These are phyloP conservation scores for Anadara kagoshimensis DNA, from an alignment of 1,140 invertebrate genomes.

Conservation along the genomic window DNA sequence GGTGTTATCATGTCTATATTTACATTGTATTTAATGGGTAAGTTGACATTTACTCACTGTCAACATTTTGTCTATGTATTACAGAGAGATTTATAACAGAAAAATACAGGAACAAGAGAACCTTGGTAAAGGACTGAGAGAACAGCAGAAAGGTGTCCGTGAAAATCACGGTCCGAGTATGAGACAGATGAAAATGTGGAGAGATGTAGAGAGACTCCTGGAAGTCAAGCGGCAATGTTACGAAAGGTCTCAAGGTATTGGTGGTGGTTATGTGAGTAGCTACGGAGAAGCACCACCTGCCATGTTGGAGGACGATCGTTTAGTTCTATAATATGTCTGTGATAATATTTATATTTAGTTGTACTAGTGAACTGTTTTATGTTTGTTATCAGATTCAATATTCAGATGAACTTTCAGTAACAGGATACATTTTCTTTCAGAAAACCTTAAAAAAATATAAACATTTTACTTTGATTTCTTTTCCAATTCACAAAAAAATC, in stretches of 20 bases:
- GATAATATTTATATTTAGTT: too few relatives aligned
- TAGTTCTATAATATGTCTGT: conserved; percentile 49
- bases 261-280: conserved; percentile 29
- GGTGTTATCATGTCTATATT: too few relatives aligned
- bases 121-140: conserved; percentile 76
- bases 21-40: too few relatives aligned
- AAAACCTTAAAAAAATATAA: too few relatives aligned
- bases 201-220: conserved; percentile 76
- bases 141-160: conserved; percentile 79
- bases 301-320: conserved; percentile 61
- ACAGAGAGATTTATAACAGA: conserved; percentile 75
- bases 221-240: conserved; percentile 72
- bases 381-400: too few relatives aligned
- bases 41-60: too few relatives aligned
- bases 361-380: too few relatives aligned
- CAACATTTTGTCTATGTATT: conserved; percentile 17
- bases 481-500: too few relatives aligned
- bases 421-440: too few relatives aligned
- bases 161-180: conserved; percentile 77
- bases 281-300: conserved; percentile 57
- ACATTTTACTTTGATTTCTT: too few relatives aligned
- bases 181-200: conserved; percentile 82
- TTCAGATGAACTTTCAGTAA: too few relatives aligned
- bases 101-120: conserved; percentile 79
- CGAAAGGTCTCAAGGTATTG: conserved; percentile 41